These are phyloP conservation scores for Petrocephalus schoutedeni DNA, from an alignment of 2,797 vertebrate species.

Conservation along the genomic window DNA sequence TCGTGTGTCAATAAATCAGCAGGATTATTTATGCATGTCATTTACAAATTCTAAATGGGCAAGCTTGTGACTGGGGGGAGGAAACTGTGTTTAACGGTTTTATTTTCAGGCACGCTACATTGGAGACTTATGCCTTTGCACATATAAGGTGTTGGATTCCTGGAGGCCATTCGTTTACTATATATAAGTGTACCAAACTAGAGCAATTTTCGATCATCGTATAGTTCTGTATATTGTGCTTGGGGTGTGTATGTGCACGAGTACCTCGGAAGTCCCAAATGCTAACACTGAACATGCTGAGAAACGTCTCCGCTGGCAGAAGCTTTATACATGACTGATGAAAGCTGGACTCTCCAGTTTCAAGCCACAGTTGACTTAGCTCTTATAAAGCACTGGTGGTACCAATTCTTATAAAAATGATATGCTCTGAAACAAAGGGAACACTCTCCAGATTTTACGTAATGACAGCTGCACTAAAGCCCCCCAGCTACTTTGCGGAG, in stretches of 20 bases:
- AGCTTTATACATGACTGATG: slow-evolving; percentile 11
- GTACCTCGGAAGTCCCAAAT: background rate
- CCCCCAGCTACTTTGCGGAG: background rate
- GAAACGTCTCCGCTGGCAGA: slow-evolving; percentile 5
- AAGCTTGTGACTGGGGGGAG: background rate
- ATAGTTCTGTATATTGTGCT: background rate
- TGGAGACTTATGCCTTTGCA: background rate
- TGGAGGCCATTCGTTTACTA: background rate
- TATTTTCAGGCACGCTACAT: background rate
- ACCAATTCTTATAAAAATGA: background rate
- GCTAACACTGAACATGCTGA: slow-evolving; percentile 19
- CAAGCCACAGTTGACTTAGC: background rate
- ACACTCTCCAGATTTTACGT: background rate
- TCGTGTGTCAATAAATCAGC: slow-evolving; percentile 43
- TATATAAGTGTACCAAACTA: background rate
- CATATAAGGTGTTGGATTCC: background rate
- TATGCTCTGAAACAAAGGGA: background rate
- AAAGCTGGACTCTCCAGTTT: background rate
- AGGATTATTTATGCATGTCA: slow-evolving; percentile 34
- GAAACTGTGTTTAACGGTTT: background rate
- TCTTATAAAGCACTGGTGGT: background rate
- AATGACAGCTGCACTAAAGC: background rate
- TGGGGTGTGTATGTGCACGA: background rate
- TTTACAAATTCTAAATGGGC: slow-evolving; percentile 34
- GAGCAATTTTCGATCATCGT: background rate